Conservation (phyloP, 2,888 invertebrate species). For the Euproctis similis region DNA sequence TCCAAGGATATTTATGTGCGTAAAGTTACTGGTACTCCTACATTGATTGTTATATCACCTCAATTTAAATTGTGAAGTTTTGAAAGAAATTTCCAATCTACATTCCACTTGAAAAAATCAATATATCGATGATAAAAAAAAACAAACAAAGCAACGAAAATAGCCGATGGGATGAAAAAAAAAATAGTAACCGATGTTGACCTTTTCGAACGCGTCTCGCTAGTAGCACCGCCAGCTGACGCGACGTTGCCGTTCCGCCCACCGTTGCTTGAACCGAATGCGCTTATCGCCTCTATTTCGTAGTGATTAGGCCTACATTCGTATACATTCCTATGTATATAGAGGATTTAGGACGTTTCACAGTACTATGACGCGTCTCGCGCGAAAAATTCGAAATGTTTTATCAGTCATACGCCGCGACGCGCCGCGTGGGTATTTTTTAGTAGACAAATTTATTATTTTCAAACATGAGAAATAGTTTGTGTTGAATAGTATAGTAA, state of each 20-base stretch:
- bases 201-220: conserved; percentile 67
- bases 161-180: conserved; percentile 56
- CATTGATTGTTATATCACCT: conserved; percentile 9
- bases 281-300: conserved; percentile 64
- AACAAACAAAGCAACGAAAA: conserved; percentile 56
- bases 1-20: conserved; percentile 12
- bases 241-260: conserved; percentile 65
- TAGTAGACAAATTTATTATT: too few relatives aligned
- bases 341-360: conserved; percentile 63
- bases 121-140: conserved; percentile 42
- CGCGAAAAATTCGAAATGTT: conserved; percentile 74
- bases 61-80: conserved; percentile 4
- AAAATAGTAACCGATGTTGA: conserved; percentile 67
- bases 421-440: conserved; percentile 27
- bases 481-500: conserved; percentile 1
- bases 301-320: conserved; percentile 34
- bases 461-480: conserved; percentile 4
- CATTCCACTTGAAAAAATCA: conserved; percentile 30
- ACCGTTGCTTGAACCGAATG: conserved; percentile 42
- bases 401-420: conserved; percentile 59
- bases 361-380: conserved; percentile 59
- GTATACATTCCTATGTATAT: conserved; percentile 51
- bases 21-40: too few relatives aligned
- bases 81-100: conserved; percentile 16
- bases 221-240: conserved; percentile 72